Base-by-base conservation (phyloP, 2,888 invertebrate species). In the Amiota communis region DNA sequence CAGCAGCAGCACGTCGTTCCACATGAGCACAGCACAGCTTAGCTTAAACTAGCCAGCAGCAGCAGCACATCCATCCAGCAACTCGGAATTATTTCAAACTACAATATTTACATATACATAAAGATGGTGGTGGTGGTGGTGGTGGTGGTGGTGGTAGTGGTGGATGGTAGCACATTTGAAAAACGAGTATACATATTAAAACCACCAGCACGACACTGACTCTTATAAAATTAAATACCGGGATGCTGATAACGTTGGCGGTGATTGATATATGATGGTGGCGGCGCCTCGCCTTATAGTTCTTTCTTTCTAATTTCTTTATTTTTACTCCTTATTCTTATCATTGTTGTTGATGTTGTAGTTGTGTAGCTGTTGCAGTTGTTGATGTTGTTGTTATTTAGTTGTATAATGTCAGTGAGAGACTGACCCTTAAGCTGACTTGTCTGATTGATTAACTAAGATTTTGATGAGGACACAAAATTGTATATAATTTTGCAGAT, bases 261-360 rank as follows among this genome's bases (percentile, higher is more conserved):
- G 17, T 17, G 59, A 15, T 59, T 59, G 59, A 13, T 17, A 59
- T 15, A 59, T 11, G 17, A 59, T 20, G 12, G 15, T 20, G 20
- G 59, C 59, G 13, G n/a, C n/a, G 53, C 53, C 53, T 53, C 53
- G 53, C 53, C 53, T 53, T 53, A 53, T 9, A 53, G 53, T 15
- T 53, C n/a, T 15, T 36, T 36, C 36, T 36, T 6, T 36, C 6
- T 36, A 4, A 74, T 73, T 69, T 74, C 72, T 67, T 53, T 15
- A 70, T 70, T 77, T 74, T 69, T 77, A 61, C 56, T 76, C 3
- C 23, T 23, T 23, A 23, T 76, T 76, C 71, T 76, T 71, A 76
- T 75, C 76, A 69, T 56, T 49, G 76, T 76, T 70, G 71, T 76
- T 65, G 53, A 36, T 77, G 76, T 47, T 65, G 76, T 76, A 70